phyloP scores from a whole-genome alignment of 2,888 invertebrate genomes.

The Myopa testacea region DNA sequence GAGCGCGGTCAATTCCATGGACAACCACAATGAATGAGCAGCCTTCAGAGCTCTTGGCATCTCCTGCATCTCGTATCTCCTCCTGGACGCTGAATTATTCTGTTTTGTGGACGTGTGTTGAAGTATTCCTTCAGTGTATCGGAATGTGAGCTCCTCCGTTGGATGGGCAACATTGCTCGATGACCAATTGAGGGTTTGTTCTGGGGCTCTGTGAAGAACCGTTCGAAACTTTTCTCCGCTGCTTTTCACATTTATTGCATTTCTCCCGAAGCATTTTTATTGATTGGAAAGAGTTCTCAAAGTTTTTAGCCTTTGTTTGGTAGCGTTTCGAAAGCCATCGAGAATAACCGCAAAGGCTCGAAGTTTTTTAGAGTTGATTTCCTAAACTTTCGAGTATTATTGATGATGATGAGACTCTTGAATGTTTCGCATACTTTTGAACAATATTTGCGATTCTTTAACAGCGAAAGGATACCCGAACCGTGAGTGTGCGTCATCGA shows the following conservation, averaged over 20 bases:
- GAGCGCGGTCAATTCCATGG: neutral
- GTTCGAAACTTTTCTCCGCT: slow-evolving; percentile 19
- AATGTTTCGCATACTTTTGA: too few relatives aligned
- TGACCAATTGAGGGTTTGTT: slow-evolving; percentile 2
- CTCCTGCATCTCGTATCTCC: neutral
- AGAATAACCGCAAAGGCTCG: too few relatives aligned
- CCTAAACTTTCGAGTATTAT: too few relatives aligned
- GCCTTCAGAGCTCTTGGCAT: neutral
- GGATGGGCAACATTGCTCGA: neutral
- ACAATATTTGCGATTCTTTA: too few relatives aligned
- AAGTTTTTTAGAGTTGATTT: too few relatives aligned
- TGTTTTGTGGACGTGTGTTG: neutral
- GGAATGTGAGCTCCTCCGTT: neutral
- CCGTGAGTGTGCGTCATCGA: too few relatives aligned
- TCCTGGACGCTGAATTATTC: neutral
- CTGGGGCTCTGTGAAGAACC: neutral
- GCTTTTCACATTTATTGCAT: slow-evolving; percentile 31
- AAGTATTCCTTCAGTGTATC: neutral
- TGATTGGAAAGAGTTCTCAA: slow-evolving; percentile 9
- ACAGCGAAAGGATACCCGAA: too few relatives aligned
- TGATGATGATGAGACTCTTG: too few relatives aligned
- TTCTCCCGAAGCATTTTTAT: slow-evolving; percentile 30
- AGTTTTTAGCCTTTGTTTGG: neutral
- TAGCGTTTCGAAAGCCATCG: too few relatives aligned
- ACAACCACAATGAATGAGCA: neutral